These are phyloP conservation scores for Latrodectus hesperus DNA, from an alignment of 2,888 invertebrate genomes.

Conservation along the genomic window DNA sequence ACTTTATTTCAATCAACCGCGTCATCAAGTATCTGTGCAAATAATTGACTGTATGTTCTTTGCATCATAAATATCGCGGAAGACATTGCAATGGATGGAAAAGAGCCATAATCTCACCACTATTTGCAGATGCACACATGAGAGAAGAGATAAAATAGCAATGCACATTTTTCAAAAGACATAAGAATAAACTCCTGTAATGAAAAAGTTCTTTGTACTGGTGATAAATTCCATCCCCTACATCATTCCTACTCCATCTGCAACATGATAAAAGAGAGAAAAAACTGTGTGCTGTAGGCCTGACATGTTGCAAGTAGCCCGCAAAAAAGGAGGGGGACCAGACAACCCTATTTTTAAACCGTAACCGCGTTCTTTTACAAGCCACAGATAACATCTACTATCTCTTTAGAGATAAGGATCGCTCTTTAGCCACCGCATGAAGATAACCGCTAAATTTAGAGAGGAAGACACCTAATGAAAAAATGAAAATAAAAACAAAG, in stretches of 20 bases:
- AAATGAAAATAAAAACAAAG: not conserved
- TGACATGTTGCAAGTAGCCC: conserved; percentile 43
- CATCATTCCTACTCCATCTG: not conserved
- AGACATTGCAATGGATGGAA: too few relatives aligned
- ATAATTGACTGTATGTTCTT: too few relatives aligned
- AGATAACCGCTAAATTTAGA: conserved; percentile 63
- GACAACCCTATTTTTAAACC: conserved; percentile 60
- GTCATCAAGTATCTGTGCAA: too few relatives aligned
- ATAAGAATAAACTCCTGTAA: conserved; percentile 13
- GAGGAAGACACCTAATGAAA: not conserved
- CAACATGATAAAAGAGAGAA: conserved; percentile 14
- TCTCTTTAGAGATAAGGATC: conserved; percentile 50
- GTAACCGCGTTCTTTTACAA: conserved; percentile 46
- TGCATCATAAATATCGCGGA: too few relatives aligned
- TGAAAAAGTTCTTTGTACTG: conserved; percentile 16
- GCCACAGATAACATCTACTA: conserved; percentile 57
- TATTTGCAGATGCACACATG: too few relatives aligned
- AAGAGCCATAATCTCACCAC: too few relatives aligned
- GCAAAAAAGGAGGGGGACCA: conserved; percentile 26
- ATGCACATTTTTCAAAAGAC: too few relatives aligned
- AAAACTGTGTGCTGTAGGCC: conserved; percentile 8
- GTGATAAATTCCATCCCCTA: conserved; percentile 34
- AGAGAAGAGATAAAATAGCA: too few relatives aligned
- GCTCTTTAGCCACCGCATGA: conserved; percentile 55
- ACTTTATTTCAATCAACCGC: too few relatives aligned